Conservation (phyloP, 2,888 invertebrate species). For the Idaea dimidiata region DNA sequence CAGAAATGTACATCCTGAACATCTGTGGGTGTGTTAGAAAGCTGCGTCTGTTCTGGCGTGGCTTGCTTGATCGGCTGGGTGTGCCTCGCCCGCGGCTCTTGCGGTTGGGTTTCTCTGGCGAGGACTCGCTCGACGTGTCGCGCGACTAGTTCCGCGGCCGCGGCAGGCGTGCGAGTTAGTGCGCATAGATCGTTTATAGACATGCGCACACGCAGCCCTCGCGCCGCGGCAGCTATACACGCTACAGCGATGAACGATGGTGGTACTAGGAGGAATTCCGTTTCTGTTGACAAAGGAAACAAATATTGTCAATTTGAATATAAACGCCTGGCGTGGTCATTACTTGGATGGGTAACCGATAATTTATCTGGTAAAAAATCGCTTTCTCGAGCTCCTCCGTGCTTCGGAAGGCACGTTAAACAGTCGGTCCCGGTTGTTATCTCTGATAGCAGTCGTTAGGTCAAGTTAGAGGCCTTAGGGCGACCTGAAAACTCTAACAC, state of each 20-base stretch:
- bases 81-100: slow-evolving; percentile 58
- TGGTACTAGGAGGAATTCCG: slow-evolving; percentile 85
- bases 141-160: slow-evolving; percentile 78
- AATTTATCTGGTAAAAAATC: too few species aligned
- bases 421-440: too few species aligned
- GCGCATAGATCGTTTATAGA: slow-evolving; percentile 66
- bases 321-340: too few species aligned
- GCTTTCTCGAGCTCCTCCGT: too few species aligned
- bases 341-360: too few species aligned
- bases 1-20: slow-evolving; percentile 83
- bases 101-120: slow-evolving; percentile 78
- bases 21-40: slow-evolving; percentile 83
- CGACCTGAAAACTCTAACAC: too few species aligned
- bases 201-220: slow-evolving; percentile 79
- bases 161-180: slow-evolving; percentile 72
- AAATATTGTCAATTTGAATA: slow-evolving; percentile 4
- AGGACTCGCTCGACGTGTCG: slow-evolving; percentile 81
- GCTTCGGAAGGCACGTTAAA: too few species aligned
- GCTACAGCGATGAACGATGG: slow-evolving; percentile 87
- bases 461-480: too few species aligned
- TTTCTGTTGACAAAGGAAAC: slow-evolving; percentile 79
- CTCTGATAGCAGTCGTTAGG: too few species aligned
- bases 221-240: slow-evolving; percentile 85
- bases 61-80: slow-evolving; percentile 55
- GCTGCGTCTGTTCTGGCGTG: slow-evolving; percentile 57